Evolutionary conservation across 2,888 invertebrate species (phyloP).

Genomic region (Sicus ferrugineus): DNA sequence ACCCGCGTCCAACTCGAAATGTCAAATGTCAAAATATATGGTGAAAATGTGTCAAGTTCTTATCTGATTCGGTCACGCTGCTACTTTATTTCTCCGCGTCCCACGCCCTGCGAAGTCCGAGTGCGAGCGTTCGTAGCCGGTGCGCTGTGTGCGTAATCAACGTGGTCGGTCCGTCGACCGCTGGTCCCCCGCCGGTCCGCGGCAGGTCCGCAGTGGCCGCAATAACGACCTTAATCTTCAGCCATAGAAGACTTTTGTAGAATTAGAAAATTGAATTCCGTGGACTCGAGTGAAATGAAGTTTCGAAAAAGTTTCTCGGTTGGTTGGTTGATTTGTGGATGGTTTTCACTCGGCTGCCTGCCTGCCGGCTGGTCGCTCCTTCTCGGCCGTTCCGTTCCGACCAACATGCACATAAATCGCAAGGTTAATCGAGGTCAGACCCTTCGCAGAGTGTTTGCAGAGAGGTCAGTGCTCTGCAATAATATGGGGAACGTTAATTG

Average conservation of each 20-base stretch:
- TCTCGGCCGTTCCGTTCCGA: too few relatives aligned
- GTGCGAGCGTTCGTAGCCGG: too few relatives aligned
- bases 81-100: slow-evolving; percentile 50
- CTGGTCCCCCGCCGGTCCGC: not conserved
- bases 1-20: slow-evolving; percentile 47
- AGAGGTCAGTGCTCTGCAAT: too few relatives aligned
- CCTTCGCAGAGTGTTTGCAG: too few relatives aligned
- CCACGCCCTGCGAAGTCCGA: not conserved
- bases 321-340: too few relatives aligned
- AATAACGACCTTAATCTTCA: not conserved
- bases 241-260: not conserved
- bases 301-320: not conserved
- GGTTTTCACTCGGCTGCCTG: not conserved
- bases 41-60: slow-evolving; percentile 65
- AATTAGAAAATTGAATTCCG: not conserved
- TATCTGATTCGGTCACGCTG: slow-evolving; percentile 64
- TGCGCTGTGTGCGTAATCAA: too few relatives aligned
- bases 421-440: too few relatives aligned
- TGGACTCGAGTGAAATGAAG: not conserved
- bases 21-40: slow-evolving; percentile 65
- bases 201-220: not conserved
- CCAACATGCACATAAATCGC: too few relatives aligned
- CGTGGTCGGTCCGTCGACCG: not conserved
- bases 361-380: too few relatives aligned
- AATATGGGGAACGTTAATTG: too few relatives aligned